Base-by-base conservation (phyloP, 1,140 invertebrate genomes). In the Drosophila mauritiana region DNA sequence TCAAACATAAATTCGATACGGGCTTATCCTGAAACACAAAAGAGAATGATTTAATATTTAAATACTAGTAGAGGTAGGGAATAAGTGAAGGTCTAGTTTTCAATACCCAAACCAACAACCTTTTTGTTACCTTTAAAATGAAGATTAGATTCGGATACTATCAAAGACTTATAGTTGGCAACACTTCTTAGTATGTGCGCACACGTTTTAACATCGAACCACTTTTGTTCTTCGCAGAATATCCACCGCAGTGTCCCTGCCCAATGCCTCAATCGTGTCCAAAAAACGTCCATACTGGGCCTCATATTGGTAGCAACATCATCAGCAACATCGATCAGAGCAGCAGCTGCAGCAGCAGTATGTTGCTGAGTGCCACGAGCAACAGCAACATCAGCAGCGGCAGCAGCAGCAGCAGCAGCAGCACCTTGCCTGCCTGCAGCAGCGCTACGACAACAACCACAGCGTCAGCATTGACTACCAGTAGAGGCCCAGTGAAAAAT, bases 221-320 rank as follows among this genome's bases (percentile, higher is more conserved):
- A 2, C 17, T 6, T 12, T 37, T 57, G 15, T 17, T 22, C 0
- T 5, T 62, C 92, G 39, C 82, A 95, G 94, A 95, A 40, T 92
- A 92, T 93, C 92, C 93, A 86, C 93, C 94, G 67, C 94, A 94
- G 93, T 97, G 96, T 93, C 96, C 96, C 84, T 97, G 96, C 94
- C 96, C 96, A 93, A 95, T 97, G 94, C 96, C 91, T 85, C 96
- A 97, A 94, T 95, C 96, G 94, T 97, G 96, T 97, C 96, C 96
- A 97, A 97, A 97, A 97, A 97, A 97, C 96, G 96, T 96, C 95
- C 96, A 95, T 97, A 97, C 96, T 97, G 96, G 97, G 95, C 96
- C 96, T 96, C 96, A 96, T 97, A 97, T 96, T 97, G 96, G 96
- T 97, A 96, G 91, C 91, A 92, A 90, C 90, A 92, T 76, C 80